A percentile compares a stretch with the other conserved stretches of the same genome.
phyloP scores from a whole-genome alignment of 2,113 vertebrate genomes.

The Balaeniceps rex region DNA sequence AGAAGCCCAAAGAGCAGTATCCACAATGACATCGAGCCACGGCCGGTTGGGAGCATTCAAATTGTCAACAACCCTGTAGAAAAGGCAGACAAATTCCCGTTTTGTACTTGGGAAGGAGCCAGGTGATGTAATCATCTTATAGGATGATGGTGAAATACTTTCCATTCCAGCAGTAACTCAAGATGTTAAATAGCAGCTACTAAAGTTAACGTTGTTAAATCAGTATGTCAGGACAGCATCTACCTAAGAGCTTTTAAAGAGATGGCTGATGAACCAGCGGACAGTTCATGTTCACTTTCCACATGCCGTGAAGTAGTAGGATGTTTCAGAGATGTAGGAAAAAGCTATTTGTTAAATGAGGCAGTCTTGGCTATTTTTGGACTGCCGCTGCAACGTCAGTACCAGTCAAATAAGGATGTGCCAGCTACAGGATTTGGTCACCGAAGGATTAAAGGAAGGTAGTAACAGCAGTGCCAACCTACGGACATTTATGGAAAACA shows the following conservation, averaged over 20 bases:
- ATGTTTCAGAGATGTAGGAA: background rate
- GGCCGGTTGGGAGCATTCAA: slow-evolving; percentile 35
- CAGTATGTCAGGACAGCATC: background rate
- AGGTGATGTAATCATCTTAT: slow-evolving; percentile 52
- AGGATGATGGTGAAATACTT: slow-evolving; percentile 51
- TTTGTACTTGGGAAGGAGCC: slow-evolving; percentile 56
- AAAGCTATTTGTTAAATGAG: background rate
- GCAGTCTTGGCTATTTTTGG: background rate
- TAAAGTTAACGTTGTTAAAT: background rate
- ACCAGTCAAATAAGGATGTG: background rate
- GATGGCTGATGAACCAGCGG: background rate
- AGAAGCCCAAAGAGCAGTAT: slow-evolving; percentile 21
- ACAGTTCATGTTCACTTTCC: background rate
- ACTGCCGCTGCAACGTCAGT: background rate
- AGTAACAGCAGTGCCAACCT: background rate
- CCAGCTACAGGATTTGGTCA: background rate
- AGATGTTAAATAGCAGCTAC: slow-evolving; percentile 43
- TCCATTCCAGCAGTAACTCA: slow-evolving; percentile 59
- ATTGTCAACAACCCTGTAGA: slow-evolving; percentile 46
- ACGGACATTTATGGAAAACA: background rate
- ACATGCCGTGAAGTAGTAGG: accelerated
- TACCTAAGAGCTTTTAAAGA: background rate
- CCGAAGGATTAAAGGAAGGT: background rate
- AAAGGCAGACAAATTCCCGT: slow-evolving; percentile 60
- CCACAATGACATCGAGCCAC: background rate